Evolutionary conservation across 2,113 vertebrate species (phyloP).

Genomic region (Phaethornis superciliosus): DNA sequence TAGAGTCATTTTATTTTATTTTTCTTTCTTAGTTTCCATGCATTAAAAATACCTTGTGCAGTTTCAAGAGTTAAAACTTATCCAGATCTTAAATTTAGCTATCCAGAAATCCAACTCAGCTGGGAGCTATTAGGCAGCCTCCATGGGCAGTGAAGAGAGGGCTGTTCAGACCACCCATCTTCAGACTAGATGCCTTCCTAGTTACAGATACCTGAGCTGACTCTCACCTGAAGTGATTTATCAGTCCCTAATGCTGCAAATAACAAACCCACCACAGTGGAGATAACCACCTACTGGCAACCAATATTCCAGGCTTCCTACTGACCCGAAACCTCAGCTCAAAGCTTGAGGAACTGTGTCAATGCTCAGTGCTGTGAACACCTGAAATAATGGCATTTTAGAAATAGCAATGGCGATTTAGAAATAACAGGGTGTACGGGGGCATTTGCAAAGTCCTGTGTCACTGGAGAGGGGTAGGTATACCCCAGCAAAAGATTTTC

Average conservation of each 20-base stretch:
- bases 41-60: background rate
- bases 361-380: background rate
- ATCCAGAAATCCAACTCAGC: background rate
- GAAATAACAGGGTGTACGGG: background rate
- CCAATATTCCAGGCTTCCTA: background rate
- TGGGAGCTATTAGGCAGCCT: background rate
- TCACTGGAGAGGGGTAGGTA: background rate
- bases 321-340: background rate
- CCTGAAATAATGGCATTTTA: background rate
- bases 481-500: background rate
- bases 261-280: background rate
- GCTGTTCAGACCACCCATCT: background rate
- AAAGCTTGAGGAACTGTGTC: background rate
- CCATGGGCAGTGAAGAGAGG: accelerated
- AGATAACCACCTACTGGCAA: background rate
- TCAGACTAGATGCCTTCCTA: background rate
- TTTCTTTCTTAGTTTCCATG: background rate
- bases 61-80: background rate
- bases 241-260: background rate
- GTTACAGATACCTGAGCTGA: background rate
- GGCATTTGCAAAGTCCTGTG: background rate
- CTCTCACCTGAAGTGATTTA: background rate
- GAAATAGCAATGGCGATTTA: background rate
- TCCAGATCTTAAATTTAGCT: background rate
- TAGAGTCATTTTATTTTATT: background rate